Evolutionary conservation across 2,888 invertebrate genomes (phyloP).

Genomic region (Fragum sueziense): DNA sequence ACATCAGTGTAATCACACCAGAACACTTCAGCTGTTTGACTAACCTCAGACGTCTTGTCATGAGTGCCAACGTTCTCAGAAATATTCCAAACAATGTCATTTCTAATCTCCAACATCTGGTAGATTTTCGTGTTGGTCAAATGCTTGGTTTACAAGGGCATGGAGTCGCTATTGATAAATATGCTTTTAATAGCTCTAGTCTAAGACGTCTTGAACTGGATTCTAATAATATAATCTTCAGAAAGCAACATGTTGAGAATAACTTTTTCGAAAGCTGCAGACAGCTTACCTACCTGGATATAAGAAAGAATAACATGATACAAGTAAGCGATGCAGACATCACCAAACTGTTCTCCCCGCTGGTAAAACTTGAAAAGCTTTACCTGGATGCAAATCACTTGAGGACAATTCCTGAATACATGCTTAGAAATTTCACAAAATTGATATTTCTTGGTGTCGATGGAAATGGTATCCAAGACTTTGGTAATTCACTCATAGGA

Average conservation of each 20-base stretch:
- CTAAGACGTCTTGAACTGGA: background rate
- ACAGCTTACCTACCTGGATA: background rate
- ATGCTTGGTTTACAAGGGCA: background rate
- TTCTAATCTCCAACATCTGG: background rate
- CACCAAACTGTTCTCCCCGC: slow-evolving; percentile 5
- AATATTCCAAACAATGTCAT: background rate
- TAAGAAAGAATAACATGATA: slow-evolving; percentile 22
- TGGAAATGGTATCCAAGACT: slow-evolving; percentile 14
- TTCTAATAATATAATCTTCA: background rate
- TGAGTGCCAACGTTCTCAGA: background rate
- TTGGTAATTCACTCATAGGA: background rate
- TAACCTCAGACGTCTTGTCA: background rate
- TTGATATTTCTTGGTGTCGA: slow-evolving; percentile 7
- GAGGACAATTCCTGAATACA: background rate
- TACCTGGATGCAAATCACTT: background rate
- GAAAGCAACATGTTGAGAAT: background rate
- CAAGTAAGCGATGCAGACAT: background rate
- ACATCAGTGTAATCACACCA: background rate
- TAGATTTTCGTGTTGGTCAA: background rate
- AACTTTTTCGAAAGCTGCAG: slow-evolving; percentile 7
- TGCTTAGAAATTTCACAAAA: slow-evolving; percentile 2
- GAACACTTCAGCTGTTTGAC: background rate
- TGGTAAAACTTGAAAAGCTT: slow-evolving; percentile 9
- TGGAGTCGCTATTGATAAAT: background rate
- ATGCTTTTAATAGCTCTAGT: slow-evolving; percentile 11